These are phyloP conservation scores for Nicator chloris DNA, from an alignment of 2,113 vertebrate genomes.

Conservation along the genomic window DNA sequence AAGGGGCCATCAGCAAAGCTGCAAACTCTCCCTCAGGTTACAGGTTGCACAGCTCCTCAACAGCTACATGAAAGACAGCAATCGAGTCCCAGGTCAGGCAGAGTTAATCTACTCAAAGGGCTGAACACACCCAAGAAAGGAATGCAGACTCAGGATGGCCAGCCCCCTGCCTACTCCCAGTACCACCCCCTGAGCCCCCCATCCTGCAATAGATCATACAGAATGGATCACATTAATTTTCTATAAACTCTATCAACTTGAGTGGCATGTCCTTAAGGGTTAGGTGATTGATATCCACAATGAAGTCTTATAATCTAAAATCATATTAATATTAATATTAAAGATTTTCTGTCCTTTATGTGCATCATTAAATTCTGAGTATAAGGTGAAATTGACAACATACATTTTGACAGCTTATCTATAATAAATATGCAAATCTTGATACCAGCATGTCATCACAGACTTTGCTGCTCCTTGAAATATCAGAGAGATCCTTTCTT, in stretches of 20 bases:
- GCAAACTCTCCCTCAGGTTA: not conserved
- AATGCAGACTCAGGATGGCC: not conserved
- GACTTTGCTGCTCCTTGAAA: constrained; percentile 68
- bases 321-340: constrained; percentile 88
- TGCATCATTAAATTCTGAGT: constrained; percentile 77
- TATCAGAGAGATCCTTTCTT: constrained; percentile 72
- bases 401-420: constrained; percentile 83
- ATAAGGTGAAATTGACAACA: constrained; percentile 83
- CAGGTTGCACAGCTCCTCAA: not conserved
- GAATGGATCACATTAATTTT: constrained; percentile 78
- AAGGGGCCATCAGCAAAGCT: not conserved
- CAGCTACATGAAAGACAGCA: not conserved
- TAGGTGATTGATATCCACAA: constrained; percentile 80
- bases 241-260: constrained; percentile 78
- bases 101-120: not conserved
- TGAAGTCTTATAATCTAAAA: constrained; percentile 80
- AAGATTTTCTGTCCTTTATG: constrained; percentile 84
- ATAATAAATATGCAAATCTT: constrained; percentile 84
- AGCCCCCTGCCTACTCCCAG: not conserved
- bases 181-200: not conserved
- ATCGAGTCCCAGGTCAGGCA: not conserved
- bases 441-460: constrained; percentile 75
- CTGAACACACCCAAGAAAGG: not conserved
- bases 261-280: constrained; percentile 80
- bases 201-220: constrained; percentile 66